phyloP scores from a whole-genome alignment of 1,140 invertebrate species.

The Venustaconcha ellipsiformis region DNA sequence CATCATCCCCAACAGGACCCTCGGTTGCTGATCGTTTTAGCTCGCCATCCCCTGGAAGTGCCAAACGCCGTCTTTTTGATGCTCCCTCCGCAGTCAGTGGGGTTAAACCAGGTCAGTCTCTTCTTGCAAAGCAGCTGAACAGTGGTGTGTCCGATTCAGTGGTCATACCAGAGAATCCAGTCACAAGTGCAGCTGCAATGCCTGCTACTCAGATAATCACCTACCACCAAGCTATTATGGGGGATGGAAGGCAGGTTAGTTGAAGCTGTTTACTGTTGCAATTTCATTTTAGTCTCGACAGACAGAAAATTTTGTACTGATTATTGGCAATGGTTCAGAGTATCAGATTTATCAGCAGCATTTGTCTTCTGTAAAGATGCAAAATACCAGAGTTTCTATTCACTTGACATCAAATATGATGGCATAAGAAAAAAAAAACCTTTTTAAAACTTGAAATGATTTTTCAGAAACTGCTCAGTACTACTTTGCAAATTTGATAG shows the following conservation, averaged over 20 bases:
- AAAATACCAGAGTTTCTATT: no score
- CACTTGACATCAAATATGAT: no score
- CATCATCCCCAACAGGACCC: slow-evolving; percentile 62
- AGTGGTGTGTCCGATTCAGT: neutral
- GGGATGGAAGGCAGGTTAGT: slow-evolving; percentile 58
- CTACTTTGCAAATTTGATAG: no score
- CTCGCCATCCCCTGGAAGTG: slow-evolving; percentile 66
- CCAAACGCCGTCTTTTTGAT: slow-evolving; percentile 65
- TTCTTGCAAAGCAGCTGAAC: slow-evolving; percentile 19
- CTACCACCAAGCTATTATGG: slow-evolving; percentile 53
- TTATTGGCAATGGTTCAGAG: no score
- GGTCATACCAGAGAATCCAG: neutral
- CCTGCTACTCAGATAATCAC: slow-evolving; percentile 40
- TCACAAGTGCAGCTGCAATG: neutral
- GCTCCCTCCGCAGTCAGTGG: slow-evolving; percentile 22
- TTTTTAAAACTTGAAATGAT: no score
- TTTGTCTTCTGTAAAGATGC: no score
- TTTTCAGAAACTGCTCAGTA: no score
- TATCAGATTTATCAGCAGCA: no score
- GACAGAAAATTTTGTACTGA: no score
- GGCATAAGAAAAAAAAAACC: no score
- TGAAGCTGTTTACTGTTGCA: neutral
- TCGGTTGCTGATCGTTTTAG: slow-evolving; percentile 66
- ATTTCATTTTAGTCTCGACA: neutral
- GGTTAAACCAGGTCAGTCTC: neutral